Evolutionary conservation across 2,888 invertebrate genomes (phyloP).

Genomic region (Tenthredo amoena): DNA sequence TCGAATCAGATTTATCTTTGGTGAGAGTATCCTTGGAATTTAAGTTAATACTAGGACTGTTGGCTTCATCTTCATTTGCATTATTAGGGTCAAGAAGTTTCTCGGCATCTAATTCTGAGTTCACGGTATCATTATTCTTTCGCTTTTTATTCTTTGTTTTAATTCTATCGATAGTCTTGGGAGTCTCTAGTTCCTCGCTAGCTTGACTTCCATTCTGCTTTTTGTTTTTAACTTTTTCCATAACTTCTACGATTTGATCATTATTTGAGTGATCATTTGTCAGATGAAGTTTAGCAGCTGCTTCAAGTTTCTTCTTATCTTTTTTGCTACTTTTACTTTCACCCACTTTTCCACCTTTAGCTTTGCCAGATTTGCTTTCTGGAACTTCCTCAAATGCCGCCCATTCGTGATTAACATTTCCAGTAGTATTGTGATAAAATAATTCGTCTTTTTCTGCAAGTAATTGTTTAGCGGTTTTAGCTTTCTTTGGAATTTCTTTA

Average conservation of each 20-base stretch:
- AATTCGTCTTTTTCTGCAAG: conserved; percentile 17
- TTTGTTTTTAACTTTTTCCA: neutral
- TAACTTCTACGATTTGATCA: neutral
- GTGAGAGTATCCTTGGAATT: neutral
- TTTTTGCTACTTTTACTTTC: conserved; percentile 19
- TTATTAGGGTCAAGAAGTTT: neutral
- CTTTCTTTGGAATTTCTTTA: neutral
- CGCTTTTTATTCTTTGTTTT: conserved; percentile 35
- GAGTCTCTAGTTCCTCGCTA: conserved; percentile 2
- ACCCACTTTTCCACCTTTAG: conserved; percentile 49
- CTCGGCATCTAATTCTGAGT: neutral
- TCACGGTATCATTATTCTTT: neutral
- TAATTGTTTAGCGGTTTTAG: conserved; percentile 31
- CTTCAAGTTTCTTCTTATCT: conserved; percentile 58
- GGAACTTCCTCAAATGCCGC: conserved; percentile 31
- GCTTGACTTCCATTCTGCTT: conserved; percentile 19
- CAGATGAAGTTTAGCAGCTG: conserved; percentile 18
- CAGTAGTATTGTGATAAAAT: conserved; percentile 21
- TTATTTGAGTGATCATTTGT: neutral
- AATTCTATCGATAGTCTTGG: neutral
- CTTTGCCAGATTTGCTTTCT: conserved; percentile 35
- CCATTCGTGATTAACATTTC: conserved; percentile 44
- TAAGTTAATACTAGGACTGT: neutral
- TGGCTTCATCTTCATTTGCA: neutral
- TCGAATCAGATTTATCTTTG: conserved; percentile 19